Conservation (phyloP, 2,797 vertebrate genomes). For the Antennarius maculatus region DNA sequence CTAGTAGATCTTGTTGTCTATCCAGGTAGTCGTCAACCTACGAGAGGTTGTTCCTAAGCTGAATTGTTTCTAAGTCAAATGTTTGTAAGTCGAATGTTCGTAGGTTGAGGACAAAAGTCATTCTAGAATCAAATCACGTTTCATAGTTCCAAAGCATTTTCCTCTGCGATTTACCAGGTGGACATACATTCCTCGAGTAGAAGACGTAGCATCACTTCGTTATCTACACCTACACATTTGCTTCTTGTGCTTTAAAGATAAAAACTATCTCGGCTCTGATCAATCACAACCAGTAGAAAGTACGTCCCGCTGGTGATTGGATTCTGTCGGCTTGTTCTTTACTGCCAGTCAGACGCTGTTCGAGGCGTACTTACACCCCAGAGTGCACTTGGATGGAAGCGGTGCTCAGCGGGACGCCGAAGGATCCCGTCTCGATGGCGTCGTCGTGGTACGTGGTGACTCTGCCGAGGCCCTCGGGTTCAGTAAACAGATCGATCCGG, state of each 20-base stretch:
- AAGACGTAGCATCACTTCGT: constrained; percentile 17
- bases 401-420: constrained; percentile 85
- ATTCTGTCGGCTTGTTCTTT: neutral
- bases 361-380: constrained; percentile 87
- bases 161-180: constrained; percentile 49
- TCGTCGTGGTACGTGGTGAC: constrained; percentile 88
- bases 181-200: constrained; percentile 66
- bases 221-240: neutral
- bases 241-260: constrained; percentile 2
- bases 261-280: constrained; percentile 7
- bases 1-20: no score
- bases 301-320: constrained; percentile 2
- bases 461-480: constrained; percentile 87
- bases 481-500: constrained; percentile 91
- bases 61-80: no score
- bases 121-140: constrained; percentile 17
- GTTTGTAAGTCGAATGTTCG: no score
- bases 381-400: constrained; percentile 92
- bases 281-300: neutral
- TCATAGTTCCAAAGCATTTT: no score
- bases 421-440: constrained; percentile 85
- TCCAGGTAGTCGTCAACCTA: no score
- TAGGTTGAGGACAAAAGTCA: constrained; percentile 22
- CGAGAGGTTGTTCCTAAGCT: no score
- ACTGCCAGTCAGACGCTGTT: no score